phyloP scores from a whole-genome alignment of 2,113 vertebrate genomes.

The Hiodon alosoides region DNA sequence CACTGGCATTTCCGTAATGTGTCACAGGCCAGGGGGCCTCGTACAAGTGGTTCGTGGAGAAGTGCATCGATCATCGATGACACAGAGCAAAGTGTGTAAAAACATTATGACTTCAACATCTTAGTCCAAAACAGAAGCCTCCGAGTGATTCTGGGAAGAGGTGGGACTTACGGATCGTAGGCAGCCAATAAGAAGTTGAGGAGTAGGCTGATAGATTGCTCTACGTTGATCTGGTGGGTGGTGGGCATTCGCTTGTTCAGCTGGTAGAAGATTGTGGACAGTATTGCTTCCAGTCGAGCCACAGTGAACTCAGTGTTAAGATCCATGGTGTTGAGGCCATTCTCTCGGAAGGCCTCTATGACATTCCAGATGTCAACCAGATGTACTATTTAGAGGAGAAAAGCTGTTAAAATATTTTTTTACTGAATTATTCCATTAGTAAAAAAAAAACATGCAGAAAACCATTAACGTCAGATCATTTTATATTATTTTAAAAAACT shows the following conservation, averaged over 20 bases:
- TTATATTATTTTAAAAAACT: too few relatives aligned
- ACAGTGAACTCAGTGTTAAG: slow-evolving; percentile 80
- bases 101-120: background rate
- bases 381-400: slow-evolving; percentile 70
- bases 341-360: slow-evolving; percentile 92
- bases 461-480: too few relatives aligned
- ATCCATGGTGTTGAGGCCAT: slow-evolving; percentile 85
- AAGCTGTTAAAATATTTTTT: background rate
- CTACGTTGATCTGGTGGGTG: slow-evolving; percentile 91
- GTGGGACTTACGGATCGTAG: slow-evolving; percentile 84
- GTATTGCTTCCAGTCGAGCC: slow-evolving; percentile 84
- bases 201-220: slow-evolving; percentile 87
- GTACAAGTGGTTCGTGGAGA: too few relatives aligned
- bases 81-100: too few relatives aligned
- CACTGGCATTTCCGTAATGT: too few relatives aligned
- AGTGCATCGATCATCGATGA: too few relatives aligned
- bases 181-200: slow-evolving; percentile 94
- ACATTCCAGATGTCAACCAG: slow-evolving; percentile 97
- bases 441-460: background rate
- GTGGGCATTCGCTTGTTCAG: slow-evolving; percentile 97
- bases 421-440: background rate
- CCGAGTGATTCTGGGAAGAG: slow-evolving; percentile 22
- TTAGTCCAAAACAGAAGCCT: slow-evolving; percentile 21
- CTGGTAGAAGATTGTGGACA: slow-evolving; percentile 93
- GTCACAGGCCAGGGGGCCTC: too few relatives aligned